phyloP scores from a whole-genome alignment of 2,113 vertebrate genomes.

The Takifugu bimaculatus region DNA sequence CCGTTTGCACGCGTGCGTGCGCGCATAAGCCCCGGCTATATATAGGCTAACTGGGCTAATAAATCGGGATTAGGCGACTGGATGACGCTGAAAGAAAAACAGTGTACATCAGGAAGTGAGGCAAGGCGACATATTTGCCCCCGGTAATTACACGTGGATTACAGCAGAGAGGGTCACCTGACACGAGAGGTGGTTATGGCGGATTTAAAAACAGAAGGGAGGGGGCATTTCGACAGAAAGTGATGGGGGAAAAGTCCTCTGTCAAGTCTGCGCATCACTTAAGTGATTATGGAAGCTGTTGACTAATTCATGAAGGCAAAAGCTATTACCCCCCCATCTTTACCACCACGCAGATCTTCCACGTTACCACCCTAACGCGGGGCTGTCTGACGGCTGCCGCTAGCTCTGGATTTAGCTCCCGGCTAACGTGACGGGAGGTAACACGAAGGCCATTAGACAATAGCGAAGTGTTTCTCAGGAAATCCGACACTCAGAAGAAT shows the following conservation, averaged over 20 bases:
- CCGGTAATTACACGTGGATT: constrained; percentile 30
- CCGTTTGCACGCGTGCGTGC: constrained; percentile 24
- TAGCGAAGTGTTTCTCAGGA: no score
- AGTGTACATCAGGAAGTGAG: constrained; percentile 22
- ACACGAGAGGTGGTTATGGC: constrained; percentile 12
- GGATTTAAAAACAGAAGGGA: neutral
- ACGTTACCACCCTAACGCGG: neutral
- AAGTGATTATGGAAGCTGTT: neutral
- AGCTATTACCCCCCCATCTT: neutral
- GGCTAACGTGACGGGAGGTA: no score
- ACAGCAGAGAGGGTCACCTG: constrained; percentile 31
- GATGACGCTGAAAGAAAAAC: constrained; percentile 32
- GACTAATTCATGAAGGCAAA: neutral
- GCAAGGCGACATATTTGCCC: constrained; percentile 26
- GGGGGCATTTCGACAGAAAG: constrained; percentile 10
- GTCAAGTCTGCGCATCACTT: no score
- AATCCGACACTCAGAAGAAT: no score
- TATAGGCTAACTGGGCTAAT: constrained; percentile 60
- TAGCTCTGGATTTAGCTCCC: neutral
- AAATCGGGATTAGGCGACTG: constrained; percentile 48
- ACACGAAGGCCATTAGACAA: no score
- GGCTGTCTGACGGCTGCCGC: neutral
- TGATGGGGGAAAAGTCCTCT: neutral
- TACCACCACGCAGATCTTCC: neutral
- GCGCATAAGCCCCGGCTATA: constrained; percentile 29